Evolutionary conservation across 2,113 vertebrate species (phyloP).

Genomic region (Cavia porcellus): DNA sequence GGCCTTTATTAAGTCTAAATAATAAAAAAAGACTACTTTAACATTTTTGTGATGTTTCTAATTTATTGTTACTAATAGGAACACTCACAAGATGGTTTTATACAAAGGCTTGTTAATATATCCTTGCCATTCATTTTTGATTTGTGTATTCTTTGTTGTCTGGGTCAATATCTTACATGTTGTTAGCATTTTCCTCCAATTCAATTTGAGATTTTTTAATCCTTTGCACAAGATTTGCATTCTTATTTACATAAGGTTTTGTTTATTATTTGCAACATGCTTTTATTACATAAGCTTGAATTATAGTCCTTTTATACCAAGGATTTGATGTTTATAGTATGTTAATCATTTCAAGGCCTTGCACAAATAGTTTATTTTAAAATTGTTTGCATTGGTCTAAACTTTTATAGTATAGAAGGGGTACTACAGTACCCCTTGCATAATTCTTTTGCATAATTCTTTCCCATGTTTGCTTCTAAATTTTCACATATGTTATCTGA

Average conservation of each 20-base stretch:
- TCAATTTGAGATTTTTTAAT: background rate
- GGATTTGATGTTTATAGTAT: background rate
- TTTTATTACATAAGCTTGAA: slow-evolving; percentile 40
- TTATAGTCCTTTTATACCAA: background rate
- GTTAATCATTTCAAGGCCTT: background rate
- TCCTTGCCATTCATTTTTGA: slow-evolving; percentile 10
- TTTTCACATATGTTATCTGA: background rate
- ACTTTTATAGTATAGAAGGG: background rate
- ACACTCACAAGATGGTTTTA: background rate
- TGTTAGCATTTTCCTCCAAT: background rate
- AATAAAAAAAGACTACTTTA: background rate
- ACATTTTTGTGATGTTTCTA: background rate
- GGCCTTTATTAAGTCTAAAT: background rate
- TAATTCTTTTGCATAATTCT: background rate
- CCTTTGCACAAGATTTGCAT: background rate
- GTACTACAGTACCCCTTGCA: background rate
- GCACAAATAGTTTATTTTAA: background rate
- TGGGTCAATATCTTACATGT: background rate
- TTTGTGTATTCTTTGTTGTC: background rate
- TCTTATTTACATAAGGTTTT: background rate
- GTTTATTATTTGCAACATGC: background rate
- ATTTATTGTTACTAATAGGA: background rate
- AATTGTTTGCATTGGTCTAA: slow-evolving; percentile 21
- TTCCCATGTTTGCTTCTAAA: background rate
- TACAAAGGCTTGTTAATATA: background rate